Evolutionary conservation across 2,888 invertebrate genomes (phyloP).

Genomic region (Merodon equestris): DNA sequence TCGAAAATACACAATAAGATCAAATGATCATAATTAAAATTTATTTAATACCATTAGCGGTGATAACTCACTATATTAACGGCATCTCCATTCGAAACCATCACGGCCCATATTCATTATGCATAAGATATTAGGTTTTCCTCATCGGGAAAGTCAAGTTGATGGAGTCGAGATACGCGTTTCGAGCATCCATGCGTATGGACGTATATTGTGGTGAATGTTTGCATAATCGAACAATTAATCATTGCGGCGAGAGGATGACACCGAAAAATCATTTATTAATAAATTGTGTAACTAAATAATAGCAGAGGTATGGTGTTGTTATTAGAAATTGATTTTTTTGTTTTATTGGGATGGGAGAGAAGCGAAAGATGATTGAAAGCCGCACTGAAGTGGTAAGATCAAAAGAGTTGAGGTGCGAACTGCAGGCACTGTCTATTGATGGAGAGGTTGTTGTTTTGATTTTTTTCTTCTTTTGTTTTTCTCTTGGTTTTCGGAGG

Average conservation of each 20-base stretch:
- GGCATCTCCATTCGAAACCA: slow-evolving; percentile 49
- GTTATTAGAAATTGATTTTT: slow-evolving; percentile 8
- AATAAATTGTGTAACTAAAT: slow-evolving; percentile 40
- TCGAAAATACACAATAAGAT: slow-evolving; percentile 26
- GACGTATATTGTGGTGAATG: slow-evolving; percentile 7
- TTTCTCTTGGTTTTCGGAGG: too few relatives aligned
- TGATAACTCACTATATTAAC: slow-evolving; percentile 48
- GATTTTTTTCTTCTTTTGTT: background rate
- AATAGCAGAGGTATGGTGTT: slow-evolving; percentile 10
- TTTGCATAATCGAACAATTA: slow-evolving; percentile 49
- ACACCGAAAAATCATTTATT: slow-evolving; percentile 54
- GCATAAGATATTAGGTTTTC: slow-evolving; percentile 27
- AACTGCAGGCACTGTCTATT: slow-evolving; percentile 26
- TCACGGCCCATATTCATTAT: slow-evolving; percentile 49
- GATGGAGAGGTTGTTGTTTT: background rate
- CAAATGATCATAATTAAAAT: slow-evolving; percentile 57
- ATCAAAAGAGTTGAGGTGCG: slow-evolving; percentile 31
- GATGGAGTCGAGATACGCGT: background rate
- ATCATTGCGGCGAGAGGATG: slow-evolving; percentile 28
- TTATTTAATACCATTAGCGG: slow-evolving; percentile 55
- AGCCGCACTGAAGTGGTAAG: too few relatives aligned
- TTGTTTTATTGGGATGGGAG: background rate
- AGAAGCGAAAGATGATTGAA: slow-evolving; percentile 2
- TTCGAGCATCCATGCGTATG: background rate
- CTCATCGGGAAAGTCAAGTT: too few relatives aligned